Evolutionary conservation across 2,888 invertebrate species (phyloP).

Genomic region (Julus scanicus): DNA sequence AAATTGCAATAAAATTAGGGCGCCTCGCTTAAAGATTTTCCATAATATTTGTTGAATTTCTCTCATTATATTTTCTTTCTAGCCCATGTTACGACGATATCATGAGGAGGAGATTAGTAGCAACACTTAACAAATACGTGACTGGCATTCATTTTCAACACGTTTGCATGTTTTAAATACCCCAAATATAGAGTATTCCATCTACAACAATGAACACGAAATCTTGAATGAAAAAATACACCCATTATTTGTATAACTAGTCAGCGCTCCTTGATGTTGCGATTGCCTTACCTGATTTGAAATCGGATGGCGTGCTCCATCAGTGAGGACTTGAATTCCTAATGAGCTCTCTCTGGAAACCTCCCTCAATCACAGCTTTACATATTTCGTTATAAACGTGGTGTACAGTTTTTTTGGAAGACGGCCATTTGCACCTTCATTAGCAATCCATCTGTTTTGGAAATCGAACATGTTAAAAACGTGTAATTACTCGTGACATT

Average conservation of each 20-base stretch:
- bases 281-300: conserved; percentile 51
- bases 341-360: conserved; percentile 41
- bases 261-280: conserved; percentile 48
- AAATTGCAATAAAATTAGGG: conserved; percentile 46
- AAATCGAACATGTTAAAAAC: no score
- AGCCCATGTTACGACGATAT: not conserved
- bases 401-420: not conserved
- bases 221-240: conserved; percentile 24
- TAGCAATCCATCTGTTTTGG: no score
- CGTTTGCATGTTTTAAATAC: conserved; percentile 51
- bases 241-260: conserved; percentile 48
- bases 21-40: conserved; percentile 30
- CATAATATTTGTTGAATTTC: not conserved
- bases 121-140: conserved; percentile 48
- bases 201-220: conserved; percentile 34
- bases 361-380: not conserved
- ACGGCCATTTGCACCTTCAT: no score
- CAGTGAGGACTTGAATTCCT: conserved; percentile 51
- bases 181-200: conserved; percentile 7
- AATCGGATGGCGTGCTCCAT: conserved; percentile 50
- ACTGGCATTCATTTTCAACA: conserved; percentile 47
- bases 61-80: conserved; percentile 30
- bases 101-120: conserved; percentile 50
- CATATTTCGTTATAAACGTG: not conserved
- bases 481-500: no score